A percentile compares a stretch with the other conserved stretches of the same genome.
Conservation (phyloP, 2,888 invertebrate species). For the Hecatera dysodea region DNA sequence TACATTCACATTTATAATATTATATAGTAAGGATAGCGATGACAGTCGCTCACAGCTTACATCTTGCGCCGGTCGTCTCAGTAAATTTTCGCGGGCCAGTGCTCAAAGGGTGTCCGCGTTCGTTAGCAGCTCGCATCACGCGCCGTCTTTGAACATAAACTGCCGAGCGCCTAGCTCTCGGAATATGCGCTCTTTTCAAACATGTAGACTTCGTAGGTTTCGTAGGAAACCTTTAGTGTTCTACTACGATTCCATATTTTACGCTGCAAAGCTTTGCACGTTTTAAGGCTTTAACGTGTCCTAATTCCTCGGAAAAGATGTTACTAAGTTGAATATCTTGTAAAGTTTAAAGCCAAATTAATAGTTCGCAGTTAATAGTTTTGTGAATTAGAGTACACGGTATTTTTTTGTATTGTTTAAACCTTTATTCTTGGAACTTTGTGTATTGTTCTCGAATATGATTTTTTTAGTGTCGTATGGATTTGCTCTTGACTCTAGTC, state of each 20-base stretch:
- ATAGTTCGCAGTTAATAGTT: no score
- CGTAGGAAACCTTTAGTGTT: neutral
- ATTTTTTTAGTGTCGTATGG: no score
- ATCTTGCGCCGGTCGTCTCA: conserved; percentile 51
- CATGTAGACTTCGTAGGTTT: neutral
- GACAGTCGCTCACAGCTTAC: neutral
- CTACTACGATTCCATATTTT: conserved; percentile 7
- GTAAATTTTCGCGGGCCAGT: conserved; percentile 77
- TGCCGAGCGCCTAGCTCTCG: conserved; percentile 22
- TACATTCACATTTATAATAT: no score
- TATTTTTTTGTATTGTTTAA: conserved; percentile 16
- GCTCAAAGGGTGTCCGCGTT: conserved; percentile 80
- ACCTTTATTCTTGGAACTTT: conserved; percentile 3
- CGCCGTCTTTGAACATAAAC: conserved; percentile 66
- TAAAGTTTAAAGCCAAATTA: neutral
- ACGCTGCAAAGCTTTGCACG: neutral
- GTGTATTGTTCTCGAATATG: neutral
- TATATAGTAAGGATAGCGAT: no score
- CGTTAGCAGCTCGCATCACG: conserved; percentile 75
- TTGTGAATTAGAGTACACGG: neutral
- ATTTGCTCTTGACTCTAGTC: no score
- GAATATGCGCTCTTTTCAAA: conserved; percentile 33
- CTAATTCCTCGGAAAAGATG: neutral
- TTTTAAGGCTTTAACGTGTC: neutral
- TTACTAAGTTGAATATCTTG: neutral